Conservation (phyloP, 92 coral and sea anemone genomes). For the Actinostola sp. region DNA sequence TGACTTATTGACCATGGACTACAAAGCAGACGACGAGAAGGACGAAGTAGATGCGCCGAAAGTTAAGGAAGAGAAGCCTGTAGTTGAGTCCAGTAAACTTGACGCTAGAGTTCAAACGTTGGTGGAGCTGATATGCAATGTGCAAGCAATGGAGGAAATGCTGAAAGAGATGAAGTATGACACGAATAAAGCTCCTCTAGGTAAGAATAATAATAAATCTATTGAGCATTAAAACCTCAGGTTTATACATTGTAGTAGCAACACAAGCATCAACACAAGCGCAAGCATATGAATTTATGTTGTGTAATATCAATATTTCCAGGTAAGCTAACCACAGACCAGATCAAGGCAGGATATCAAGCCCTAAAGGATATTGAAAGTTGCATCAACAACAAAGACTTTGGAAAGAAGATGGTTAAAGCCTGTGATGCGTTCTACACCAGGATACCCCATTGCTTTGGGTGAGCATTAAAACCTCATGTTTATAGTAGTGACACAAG, state of each 20-base stretch:
- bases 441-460: slow-evolving; percentile 97
- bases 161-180: slow-evolving; percentile 97
- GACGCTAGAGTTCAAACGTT: slow-evolving; percentile 82
- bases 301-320: neutral
- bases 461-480: slow-evolving; percentile 71
- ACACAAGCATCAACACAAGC: neutral
- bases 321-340: slow-evolving; percentile 96
- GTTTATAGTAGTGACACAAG: neutral
- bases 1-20: slow-evolving; percentile 91
- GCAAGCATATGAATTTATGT: no score
- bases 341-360: slow-evolving; percentile 91
- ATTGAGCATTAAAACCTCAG: neutral
- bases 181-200: slow-evolving; percentile 93
- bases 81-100: slow-evolving; percentile 67
- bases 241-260: neutral
- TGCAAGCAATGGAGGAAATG: slow-evolving; percentile 94
- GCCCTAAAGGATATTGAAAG: slow-evolving; percentile 88
- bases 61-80: slow-evolving; percentile 79
- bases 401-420: slow-evolving; percentile 79
- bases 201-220: slow-evolving; percentile 30
- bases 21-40: slow-evolving; percentile 83
- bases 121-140: slow-evolving; percentile 85
- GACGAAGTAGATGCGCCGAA: slow-evolving; percentile 72
- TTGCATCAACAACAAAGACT: slow-evolving; percentile 77
- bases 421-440: slow-evolving; percentile 98